A percentile compares a stretch with the other conserved stretches of the same genome.
Evolutionary conservation across 2,113 vertebrate genomes (phyloP).

Genomic region (Leptocoma aspasia): DNA sequence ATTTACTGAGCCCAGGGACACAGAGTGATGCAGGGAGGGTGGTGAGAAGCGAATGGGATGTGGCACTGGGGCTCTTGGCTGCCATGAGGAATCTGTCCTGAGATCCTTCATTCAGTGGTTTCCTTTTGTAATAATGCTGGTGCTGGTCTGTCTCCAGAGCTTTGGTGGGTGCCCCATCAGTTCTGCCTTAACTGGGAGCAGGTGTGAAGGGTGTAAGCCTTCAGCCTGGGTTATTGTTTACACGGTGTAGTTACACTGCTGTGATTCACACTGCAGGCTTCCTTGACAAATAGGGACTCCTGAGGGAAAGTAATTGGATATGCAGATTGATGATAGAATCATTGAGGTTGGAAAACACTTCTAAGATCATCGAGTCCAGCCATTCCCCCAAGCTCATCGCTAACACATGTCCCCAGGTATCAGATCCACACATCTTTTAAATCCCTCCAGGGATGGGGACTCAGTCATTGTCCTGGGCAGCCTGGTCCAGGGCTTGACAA

Average conservation of each 20-base stretch:
- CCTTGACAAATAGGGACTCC: not conserved
- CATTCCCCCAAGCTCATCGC: not conserved
- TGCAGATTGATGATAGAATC: not conserved
- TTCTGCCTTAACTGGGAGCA: not conserved
- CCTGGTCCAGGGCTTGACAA: not conserved
- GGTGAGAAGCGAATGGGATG: fast-evolving
- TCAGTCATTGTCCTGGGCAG: not conserved
- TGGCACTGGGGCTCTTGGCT: fast-evolving
- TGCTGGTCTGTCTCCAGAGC: not conserved
- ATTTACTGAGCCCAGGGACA: not conserved
- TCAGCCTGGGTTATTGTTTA: not conserved
- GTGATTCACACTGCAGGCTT: not conserved
- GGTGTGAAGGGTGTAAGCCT: not conserved
- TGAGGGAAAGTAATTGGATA: not conserved
- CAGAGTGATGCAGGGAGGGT: not conserved
- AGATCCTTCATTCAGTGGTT: not conserved
- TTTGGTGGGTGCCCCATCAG: not conserved
- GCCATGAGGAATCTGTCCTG: not conserved
- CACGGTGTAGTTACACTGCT: not conserved
- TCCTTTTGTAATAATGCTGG: not conserved
- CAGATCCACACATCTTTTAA: not conserved
- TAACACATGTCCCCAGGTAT: not conserved
- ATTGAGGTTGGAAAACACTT: not conserved
- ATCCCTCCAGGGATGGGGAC: not conserved
- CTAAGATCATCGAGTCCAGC: fast-evolving